Conservation (phyloP, 2,797 vertebrate genomes). For the Clarias laeviceps region DNA sequence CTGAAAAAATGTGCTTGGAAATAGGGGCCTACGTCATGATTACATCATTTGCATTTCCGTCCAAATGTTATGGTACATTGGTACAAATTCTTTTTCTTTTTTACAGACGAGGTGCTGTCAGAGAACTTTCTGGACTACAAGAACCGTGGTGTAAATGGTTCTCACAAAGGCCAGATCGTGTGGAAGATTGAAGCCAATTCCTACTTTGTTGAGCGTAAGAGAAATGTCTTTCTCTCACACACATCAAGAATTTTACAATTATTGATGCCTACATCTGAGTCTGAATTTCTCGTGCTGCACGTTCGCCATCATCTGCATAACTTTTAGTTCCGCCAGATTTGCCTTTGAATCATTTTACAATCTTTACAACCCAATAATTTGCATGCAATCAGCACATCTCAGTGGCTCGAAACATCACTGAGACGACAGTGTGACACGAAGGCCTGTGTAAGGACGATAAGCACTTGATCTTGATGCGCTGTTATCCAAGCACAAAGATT, state of each 20-base stretch:
- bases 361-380: not conserved
- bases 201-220: slow-evolving; percentile 88
- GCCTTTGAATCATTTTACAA: not conserved
- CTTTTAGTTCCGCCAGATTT: not conserved
- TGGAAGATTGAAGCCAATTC: slow-evolving; percentile 90
- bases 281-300: not conserved
- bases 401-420: not conserved
- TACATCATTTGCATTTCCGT: not conserved
- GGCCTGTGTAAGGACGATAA: slow-evolving; percentile 7
- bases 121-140: slow-evolving; percentile 92
- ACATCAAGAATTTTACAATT: not conserved
- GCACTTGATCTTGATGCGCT: not conserved
- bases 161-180: slow-evolving; percentile 86
- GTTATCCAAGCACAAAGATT: slow-evolving; percentile 1
- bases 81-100: slow-evolving; percentile 14
- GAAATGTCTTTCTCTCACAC: not conserved
- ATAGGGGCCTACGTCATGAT: not conserved
- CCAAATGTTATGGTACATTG: not conserved
- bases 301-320: not conserved
- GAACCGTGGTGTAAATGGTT: slow-evolving; percentile 86
- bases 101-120: slow-evolving; percentile 83
- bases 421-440: not conserved
- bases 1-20: not conserved
- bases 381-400: not conserved
- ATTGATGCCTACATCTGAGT: not conserved